A percentile compares a stretch with the other conserved stretches of the same genome.
Conservation (phyloP, 2,888 invertebrate genomes). For the Mellilla xanthometata region DNA sequence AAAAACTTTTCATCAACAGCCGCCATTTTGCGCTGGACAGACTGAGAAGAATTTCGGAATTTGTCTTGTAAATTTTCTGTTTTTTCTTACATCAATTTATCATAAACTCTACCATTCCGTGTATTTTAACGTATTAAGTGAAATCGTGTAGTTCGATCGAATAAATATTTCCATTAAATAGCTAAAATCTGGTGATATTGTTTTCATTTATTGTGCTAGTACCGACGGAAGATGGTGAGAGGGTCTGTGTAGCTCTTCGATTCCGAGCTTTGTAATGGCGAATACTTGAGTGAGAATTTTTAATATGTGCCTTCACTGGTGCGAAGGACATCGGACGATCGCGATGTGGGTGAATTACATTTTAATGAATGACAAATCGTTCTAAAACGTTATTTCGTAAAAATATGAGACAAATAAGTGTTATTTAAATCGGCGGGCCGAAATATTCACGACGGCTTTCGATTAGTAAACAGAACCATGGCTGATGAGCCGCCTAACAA, state of each 20-base stretch:
- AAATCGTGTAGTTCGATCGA: constrained; percentile 72
- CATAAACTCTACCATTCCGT: constrained; percentile 82
- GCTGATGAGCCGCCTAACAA: constrained; percentile 98
- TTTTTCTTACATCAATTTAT: constrained; percentile 82
- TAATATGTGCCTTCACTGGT: constrained; percentile 90
- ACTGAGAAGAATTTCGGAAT: constrained; percentile 89
- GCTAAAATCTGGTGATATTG: constrained; percentile 84
- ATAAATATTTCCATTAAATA: constrained; percentile 74
- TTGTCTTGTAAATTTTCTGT: constrained; percentile 87
- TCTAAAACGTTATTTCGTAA: constrained; percentile 80
- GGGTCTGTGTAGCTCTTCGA: constrained; percentile 86
- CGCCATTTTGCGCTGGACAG: constrained; percentile 95
- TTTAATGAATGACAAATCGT: constrained; percentile 79
- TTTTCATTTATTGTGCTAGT: constrained; percentile 88
- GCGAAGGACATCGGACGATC: constrained; percentile 87
- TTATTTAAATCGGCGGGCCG: constrained; percentile 83
- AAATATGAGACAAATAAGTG: constrained; percentile 80
- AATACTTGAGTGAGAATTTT: constrained; percentile 88
- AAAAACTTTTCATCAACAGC: constrained; percentile 97
- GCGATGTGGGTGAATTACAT: constrained; percentile 85
- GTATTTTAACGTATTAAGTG: constrained; percentile 84
- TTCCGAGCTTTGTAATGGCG: constrained; percentile 90
- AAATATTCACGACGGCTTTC: constrained; percentile 84
- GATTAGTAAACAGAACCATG: constrained; percentile 90
- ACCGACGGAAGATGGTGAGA: constrained; percentile 89